A percentile compares a stretch with the other conserved stretches of the same genome.
Conservation (phyloP, 2,888 invertebrate species). For the Eupeodes latifasciatus region DNA sequence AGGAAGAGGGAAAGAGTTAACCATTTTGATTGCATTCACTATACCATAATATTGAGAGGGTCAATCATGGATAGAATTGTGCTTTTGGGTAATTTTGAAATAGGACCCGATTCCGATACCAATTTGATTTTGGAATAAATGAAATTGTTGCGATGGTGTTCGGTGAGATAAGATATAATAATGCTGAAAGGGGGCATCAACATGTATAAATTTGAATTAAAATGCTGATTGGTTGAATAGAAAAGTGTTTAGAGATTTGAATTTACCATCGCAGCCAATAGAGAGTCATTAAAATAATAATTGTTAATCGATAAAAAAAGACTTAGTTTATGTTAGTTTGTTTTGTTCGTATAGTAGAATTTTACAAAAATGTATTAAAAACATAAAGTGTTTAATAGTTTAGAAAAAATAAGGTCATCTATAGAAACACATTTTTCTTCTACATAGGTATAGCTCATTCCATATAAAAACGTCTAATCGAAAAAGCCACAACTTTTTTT, state of each 20-base stretch:
- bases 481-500: too few relatives aligned
- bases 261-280: constrained; percentile 50
- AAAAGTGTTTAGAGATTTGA: constrained; percentile 57
- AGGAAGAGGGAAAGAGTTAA: background rate
- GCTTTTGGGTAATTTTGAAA: constrained; percentile 56
- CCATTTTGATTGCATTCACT: constrained; percentile 51
- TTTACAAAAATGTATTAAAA: too few relatives aligned
- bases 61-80: constrained; percentile 56
- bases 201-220: constrained; percentile 51
- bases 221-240: constrained; percentile 67
- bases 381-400: too few relatives aligned
- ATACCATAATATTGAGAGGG: constrained; percentile 10
- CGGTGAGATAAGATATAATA: constrained; percentile 62
- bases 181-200: constrained; percentile 36
- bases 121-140: constrained; percentile 70
- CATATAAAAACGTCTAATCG: too few relatives aligned
- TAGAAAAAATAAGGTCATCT: background rate
- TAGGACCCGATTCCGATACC: constrained; percentile 21
- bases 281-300: constrained; percentile 16
- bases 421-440: too few relatives aligned
- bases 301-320: background rate
- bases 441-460: too few relatives aligned
- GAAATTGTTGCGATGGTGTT: constrained; percentile 72
- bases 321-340: background rate
- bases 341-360: background rate